Base-by-base conservation (phyloP, 2,113 vertebrate species). In the Oreotragus oreotragus region DNA sequence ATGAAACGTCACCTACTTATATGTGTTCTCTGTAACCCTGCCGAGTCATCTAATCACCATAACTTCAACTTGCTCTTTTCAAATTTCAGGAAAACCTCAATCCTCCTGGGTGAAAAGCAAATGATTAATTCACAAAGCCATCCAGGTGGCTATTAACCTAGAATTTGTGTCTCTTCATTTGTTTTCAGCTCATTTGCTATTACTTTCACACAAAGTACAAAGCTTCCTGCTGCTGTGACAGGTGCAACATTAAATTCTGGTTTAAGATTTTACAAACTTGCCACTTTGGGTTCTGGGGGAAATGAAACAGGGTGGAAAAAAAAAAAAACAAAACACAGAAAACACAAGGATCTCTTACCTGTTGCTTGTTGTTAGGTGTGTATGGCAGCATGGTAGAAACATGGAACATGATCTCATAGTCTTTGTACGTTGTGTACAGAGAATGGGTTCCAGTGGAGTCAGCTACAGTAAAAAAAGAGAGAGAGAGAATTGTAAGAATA, bases 321-420 rank as follows among this genome's bases (percentile, higher is more conserved):
- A n/a, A n/a, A n/a, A n/a, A n/a, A n/a, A n/a, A n/a, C n/a, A n/a
- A n/a, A 90, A 87, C 89, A 51, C n/a, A 21, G 88, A 43, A 17
- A 60, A 14, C 45, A 47, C 43, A 4, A 27, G 57, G 47, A 19
- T 19, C 45, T 88, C 96, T 97, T 99, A 99, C 99, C 99, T 99
- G 99, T 88, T 99, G 99, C 97, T 99, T 99, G 99, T 99, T 99
- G 99, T 99, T 99, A 73, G 99, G 99, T 57, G 99, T 99, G 97
- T 99, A 99, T 25, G 99, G 99, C 97, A 99, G 98, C 99, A 99
- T 99, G 73, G 99, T 99, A 15, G 99, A 99, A 92, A 99, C 99
- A 0, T 99, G 99, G 98, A 99, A 99, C 99, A 99, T 99, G 93
- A 99, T 99, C 98, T 99, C 99, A 95, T 99, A 99, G 98, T 99